These are phyloP conservation scores for Piscicola geometra DNA, from an alignment of 2,888 invertebrate genomes.

Conservation along the genomic window DNA sequence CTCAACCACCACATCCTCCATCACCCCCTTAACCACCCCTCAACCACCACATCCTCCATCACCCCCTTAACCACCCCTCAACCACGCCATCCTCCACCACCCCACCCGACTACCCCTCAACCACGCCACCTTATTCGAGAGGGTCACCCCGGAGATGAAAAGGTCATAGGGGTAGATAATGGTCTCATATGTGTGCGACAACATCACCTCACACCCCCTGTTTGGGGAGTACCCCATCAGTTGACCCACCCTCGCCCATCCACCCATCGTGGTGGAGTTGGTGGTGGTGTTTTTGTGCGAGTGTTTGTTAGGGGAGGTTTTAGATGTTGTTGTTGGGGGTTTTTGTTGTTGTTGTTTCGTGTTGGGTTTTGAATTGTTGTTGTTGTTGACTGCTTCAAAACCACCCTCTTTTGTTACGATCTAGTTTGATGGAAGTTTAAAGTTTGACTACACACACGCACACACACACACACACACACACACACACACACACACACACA, in stretches of 20 bases:
- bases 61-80: too few relatives aligned
- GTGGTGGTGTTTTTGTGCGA: not conserved
- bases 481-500: too few relatives aligned
- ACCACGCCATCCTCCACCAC: too few relatives aligned
- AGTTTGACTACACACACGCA: not conserved
- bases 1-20: too few relatives aligned
- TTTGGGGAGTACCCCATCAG: conserved; percentile 82
- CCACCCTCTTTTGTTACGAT: conserved; percentile 66
- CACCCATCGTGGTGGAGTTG: conserved; percentile 54
- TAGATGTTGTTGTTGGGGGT: not conserved
- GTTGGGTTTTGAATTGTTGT: conserved; percentile 56
- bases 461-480: not conserved
- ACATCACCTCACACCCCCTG: conserved; percentile 65
- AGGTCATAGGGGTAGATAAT: conserved; percentile 88
- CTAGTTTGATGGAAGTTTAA: conserved; percentile 44
- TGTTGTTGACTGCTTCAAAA: conserved; percentile 71
- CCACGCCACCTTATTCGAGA: conserved; percentile 40
- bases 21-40: too few relatives aligned
- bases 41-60: too few relatives aligned
- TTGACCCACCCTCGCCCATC: conserved; percentile 84
- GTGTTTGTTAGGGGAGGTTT: not conserved
- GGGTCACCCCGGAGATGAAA: conserved; percentile 68
- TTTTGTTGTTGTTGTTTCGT: too few relatives aligned
- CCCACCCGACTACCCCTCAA: too few relatives aligned
- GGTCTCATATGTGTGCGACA: conserved; percentile 88